Percentiles rank a stretch among this genome's conserved stretches.
phyloP scores from a whole-genome alignment of 2,113 vertebrate genomes.

The Tyrannus savana region DNA sequence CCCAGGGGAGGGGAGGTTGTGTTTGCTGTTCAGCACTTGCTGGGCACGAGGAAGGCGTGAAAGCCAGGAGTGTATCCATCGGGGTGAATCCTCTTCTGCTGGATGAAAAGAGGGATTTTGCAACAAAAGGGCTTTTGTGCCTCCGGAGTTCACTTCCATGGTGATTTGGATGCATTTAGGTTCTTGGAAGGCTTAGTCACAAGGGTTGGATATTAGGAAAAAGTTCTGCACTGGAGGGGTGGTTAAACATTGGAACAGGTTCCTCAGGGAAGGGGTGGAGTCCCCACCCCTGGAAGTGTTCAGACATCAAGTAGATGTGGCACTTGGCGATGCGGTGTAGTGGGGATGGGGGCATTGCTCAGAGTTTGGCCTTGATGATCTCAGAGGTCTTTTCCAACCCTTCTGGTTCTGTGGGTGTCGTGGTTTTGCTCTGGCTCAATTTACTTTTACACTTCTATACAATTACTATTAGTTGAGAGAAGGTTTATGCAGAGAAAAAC shows the following conservation, averaged over 20 bases:
- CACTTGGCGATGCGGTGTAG: background rate
- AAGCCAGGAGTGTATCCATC: background rate
- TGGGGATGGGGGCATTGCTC: rapidly evolving
- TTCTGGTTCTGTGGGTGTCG: background rate
- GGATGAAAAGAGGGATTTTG: rapidly evolving
- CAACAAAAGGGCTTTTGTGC: background rate
- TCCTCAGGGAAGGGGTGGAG: background rate
- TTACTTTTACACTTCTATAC: too few species aligned
- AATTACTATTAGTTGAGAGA: too few species aligned
- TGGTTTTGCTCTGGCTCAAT: too few species aligned
- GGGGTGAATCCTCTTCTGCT: background rate
- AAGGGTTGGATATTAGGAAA: background rate
- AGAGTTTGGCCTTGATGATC: rapidly evolving
- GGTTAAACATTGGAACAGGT: background rate
- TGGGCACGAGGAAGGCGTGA: background rate
- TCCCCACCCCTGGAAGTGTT: rapidly evolving
- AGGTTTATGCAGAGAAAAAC: too few species aligned
- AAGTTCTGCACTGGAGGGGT: background rate
- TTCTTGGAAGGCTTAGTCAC: background rate
- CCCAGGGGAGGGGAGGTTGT: background rate
- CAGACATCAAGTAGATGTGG: rapidly evolving
- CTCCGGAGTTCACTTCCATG: background rate
- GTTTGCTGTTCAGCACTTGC: background rate
- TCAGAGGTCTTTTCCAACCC: background rate
- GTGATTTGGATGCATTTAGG: rapidly evolving